phyloP scores from a whole-genome alignment of 1,140 invertebrate species.

The Stratiolaelaps scimitus region DNA sequence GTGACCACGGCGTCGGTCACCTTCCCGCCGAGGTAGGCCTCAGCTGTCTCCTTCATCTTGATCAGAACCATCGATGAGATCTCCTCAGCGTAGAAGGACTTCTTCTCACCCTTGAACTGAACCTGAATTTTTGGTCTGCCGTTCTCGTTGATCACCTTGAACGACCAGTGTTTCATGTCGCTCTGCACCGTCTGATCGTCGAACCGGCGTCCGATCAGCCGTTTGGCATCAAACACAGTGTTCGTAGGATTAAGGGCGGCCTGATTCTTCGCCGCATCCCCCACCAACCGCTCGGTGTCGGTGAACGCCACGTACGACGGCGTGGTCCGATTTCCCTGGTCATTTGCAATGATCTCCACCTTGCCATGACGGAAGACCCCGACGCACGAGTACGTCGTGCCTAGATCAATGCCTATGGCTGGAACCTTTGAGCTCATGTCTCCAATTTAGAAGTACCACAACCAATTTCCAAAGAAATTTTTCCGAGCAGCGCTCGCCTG shows the following conservation, averaged over 20 bases:
- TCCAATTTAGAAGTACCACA: slow-evolving; percentile 43
- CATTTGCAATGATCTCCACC: slow-evolving; percentile 50
- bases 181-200: slow-evolving; percentile 40
- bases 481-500: too few species aligned
- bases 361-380: slow-evolving; percentile 43
- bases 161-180: slow-evolving; percentile 45
- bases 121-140: slow-evolving; percentile 36
- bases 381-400: slow-evolving; percentile 38
- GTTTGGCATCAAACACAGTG: slow-evolving; percentile 47
- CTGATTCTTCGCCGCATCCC: slow-evolving; percentile 60
- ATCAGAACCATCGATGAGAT: slow-evolving; percentile 70
- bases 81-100: slow-evolving; percentile 67
- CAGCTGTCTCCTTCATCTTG: slow-evolving; percentile 63
- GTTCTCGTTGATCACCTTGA: slow-evolving; percentile 39
- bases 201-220: slow-evolving; percentile 42
- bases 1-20: slow-evolving; percentile 49
- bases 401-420: slow-evolving; percentile 39
- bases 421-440: slow-evolving; percentile 33
- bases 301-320: slow-evolving; percentile 49
- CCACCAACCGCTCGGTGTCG: slow-evolving; percentile 74
- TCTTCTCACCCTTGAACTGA: slow-evolving; percentile 66
- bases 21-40: slow-evolving; percentile 49
- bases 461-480: too few species aligned
- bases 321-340: slow-evolving; percentile 49
- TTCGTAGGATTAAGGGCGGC: slow-evolving; percentile 47